Conservation (phyloP, 2,888 invertebrate genomes). For the Polydesmus complanatus region DNA sequence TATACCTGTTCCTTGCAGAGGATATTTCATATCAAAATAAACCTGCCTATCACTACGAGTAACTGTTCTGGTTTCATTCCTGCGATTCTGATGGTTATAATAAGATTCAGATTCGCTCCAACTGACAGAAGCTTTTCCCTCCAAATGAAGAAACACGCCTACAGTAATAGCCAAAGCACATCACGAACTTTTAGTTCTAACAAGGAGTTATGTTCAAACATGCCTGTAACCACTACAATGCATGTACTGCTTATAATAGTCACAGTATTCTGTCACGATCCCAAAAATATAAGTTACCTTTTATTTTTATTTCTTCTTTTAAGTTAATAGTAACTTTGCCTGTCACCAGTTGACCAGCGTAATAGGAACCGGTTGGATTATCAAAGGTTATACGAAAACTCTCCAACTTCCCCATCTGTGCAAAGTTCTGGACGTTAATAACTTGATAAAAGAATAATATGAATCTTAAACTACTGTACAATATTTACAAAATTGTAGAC, state of each 20-base stretch:
- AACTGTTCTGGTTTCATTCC: background rate
- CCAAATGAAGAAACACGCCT: background rate
- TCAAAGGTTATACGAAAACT: background rate
- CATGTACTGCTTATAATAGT: background rate
- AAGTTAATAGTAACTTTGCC: background rate
- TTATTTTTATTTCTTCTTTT: background rate
- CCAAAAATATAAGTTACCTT: background rate
- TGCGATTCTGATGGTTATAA: background rate
- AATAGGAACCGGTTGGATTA: background rate
- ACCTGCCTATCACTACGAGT: background rate
- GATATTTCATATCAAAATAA: background rate
- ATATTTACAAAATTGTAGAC: too few species aligned
- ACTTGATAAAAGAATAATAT: too few species aligned
- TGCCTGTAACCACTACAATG: too few species aligned
- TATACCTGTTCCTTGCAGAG: background rate
- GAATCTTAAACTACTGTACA: too few species aligned
- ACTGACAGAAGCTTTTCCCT: background rate
- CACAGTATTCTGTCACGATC: too few species aligned
- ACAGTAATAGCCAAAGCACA: background rate
- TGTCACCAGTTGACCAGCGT: background rate
- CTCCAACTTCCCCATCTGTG: background rate
- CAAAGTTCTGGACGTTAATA: background rate
- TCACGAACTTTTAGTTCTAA: background rate
- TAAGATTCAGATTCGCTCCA: background rate
- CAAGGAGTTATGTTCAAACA: too few species aligned